phyloP scores from a whole-genome alignment of 2,797 vertebrate species.

The Lacerta agilis region DNA sequence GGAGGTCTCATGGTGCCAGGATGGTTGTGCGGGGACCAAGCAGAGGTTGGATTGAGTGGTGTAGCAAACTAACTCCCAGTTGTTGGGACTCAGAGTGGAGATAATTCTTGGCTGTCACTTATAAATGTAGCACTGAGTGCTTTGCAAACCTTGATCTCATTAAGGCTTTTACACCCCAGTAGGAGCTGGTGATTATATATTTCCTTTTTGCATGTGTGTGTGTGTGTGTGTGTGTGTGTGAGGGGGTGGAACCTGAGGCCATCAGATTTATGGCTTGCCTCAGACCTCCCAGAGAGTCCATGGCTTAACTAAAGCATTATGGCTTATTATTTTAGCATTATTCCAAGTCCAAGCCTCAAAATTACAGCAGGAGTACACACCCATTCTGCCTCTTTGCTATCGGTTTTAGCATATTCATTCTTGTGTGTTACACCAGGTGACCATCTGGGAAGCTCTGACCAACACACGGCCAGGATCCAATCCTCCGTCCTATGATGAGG shows the following conservation, averaged over 20 bases:
- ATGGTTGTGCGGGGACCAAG: background rate
- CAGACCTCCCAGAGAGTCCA: background rate
- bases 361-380: background rate
- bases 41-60: too few relatives aligned
- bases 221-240: background rate
- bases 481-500: conserved; percentile 85
- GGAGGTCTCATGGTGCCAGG: background rate
- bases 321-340: background rate
- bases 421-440: conserved; percentile 80
- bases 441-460: conserved; percentile 95
- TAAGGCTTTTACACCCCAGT: background rate
- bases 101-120: background rate
- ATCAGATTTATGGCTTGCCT: background rate
- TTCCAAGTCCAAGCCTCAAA: background rate
- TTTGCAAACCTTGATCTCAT: background rate
- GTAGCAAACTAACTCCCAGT: background rate
- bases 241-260: background rate
- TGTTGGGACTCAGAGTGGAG: background rate
- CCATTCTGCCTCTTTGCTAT: background rate
- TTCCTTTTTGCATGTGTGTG: background rate
- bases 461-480: conserved; percentile 84
- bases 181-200: background rate
- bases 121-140: background rate
- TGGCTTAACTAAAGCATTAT: background rate
- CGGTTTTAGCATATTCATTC: background rate